Base-by-base conservation (phyloP, 1,140 invertebrate species). In the Radopholus similis region DNA sequence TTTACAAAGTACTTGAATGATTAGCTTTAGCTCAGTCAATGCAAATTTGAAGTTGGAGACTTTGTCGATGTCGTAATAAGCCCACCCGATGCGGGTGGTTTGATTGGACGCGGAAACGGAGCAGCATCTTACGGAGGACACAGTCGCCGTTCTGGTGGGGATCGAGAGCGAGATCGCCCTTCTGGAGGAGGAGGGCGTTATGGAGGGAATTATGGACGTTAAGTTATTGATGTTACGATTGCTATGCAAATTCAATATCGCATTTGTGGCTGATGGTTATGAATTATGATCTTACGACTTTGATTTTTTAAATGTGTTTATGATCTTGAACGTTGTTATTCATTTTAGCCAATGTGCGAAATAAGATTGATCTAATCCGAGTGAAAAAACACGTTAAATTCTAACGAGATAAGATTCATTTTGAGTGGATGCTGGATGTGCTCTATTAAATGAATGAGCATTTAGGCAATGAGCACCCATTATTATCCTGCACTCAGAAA, bases 21-120 rank as follows among this genome's bases (percentile, higher is more conserved):
- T n/a, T n/a, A 40, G 13, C 21, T 69, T 55, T 56, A 80, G 40
- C 87, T 98, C 13, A 88, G 88, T n/a, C 88, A 90, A 83, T 85
- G 68, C 67, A 90, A 92, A 75, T 94, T 95, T 80, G 89, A 88
- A 65, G 92, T 95, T 81, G 93, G 93, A 3, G 94, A 97, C 85
- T 98, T 92, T 84, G 86, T 98, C 77, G 95, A 98, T 83, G 95
- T 98, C 77, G 93, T 92, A 8, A 95, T 98, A 56, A 91, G 90
- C 32, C 90, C 91, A 42, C 92, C 93, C 3, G 62, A 66, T 35
- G 13, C 66, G 15, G 58, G 58, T 15, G 21, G 38, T 30, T n/a
- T 34, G 35, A 34, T 30, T 26, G 60, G 40, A 18, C 62, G 57
- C n/a, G 58, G 58, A 35, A 64, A 64, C 34, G 63, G 58, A 28